A percentile compares a stretch with the other conserved stretches of the same genome.
Evolutionary conservation across 2,797 vertebrate genomes (phyloP).

Genomic region (Garrulus glandarius): DNA sequence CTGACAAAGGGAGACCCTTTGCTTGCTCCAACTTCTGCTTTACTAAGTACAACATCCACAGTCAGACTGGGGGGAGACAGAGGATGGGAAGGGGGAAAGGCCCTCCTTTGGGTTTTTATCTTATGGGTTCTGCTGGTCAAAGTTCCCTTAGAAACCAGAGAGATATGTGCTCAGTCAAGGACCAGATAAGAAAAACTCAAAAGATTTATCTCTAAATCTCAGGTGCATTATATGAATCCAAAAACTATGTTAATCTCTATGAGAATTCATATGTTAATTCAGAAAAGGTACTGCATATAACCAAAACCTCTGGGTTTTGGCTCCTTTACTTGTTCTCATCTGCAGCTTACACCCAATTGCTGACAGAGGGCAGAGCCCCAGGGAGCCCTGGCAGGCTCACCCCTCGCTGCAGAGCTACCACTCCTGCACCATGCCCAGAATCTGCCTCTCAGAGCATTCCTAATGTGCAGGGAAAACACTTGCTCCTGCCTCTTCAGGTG

Average conservation of each 20-base stretch:
- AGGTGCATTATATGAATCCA: neutral
- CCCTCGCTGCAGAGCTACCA: neutral
- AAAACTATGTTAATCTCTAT: neutral
- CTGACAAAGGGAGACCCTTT: neutral
- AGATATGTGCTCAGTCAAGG: neutral
- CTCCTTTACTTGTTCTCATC: neutral
- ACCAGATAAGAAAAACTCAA: neutral
- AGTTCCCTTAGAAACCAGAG: neutral
- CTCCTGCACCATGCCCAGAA: rapidly evolving
- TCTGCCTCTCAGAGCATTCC: neutral
- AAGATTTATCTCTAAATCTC: neutral
- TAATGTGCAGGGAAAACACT: neutral
- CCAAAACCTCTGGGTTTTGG: neutral
- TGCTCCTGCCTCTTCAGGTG: neutral
- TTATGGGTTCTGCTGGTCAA: neutral
- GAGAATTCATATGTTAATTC: neutral
- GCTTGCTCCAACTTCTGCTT: neutral
- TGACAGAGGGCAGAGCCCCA: rapidly evolving
- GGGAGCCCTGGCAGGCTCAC: neutral
- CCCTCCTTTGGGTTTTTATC: neutral
- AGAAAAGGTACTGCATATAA: neutral
- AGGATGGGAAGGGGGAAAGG: neutral
- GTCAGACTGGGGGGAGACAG: neutral
- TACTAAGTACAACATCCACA: neutral
- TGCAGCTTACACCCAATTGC: neutral